phyloP scores from a whole-genome alignment of 2,797 vertebrate species.

The Lutra lutra region DNA sequence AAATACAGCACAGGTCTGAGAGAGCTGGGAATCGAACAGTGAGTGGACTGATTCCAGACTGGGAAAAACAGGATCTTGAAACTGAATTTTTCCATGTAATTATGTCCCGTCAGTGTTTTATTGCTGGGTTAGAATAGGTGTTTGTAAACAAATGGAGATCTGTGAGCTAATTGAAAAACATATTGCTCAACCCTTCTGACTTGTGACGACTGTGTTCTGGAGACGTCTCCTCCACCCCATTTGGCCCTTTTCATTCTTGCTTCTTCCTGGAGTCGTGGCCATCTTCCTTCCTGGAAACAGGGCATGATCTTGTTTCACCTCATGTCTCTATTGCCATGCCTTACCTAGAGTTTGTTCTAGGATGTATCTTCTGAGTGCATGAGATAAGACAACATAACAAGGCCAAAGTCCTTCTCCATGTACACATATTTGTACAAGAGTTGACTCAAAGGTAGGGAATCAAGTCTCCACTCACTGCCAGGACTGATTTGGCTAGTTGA shows the following conservation, averaged over 20 bases:
- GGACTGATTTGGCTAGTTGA: neutral
- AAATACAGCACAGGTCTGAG: neutral
- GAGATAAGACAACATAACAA: neutral
- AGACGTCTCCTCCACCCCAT: neutral
- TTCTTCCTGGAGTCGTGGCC: neutral
- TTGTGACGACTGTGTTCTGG: neutral
- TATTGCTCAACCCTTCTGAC: neutral
- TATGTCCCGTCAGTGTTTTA: neutral
- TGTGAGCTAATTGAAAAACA: neutral
- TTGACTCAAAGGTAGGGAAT: neutral
- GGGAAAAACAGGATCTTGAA: neutral
- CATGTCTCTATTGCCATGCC: neutral
- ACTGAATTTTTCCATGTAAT: neutral
- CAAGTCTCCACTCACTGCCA: neutral
- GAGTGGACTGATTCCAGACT: neutral
- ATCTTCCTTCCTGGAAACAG: neutral
- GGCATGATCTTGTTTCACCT: neutral
- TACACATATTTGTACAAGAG: neutral
- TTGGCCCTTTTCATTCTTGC: neutral
- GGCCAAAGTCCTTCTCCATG: neutral
- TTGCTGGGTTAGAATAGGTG: neutral
- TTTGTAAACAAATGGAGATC: neutral
- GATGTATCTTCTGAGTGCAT: neutral
- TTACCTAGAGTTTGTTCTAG: neutral
- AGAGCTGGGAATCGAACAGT: neutral